Evolutionary conservation across 2,113 vertebrate species (phyloP), one percentile per base, ranked within the genome.

Genomic region (Strigops habroptila): DNA sequence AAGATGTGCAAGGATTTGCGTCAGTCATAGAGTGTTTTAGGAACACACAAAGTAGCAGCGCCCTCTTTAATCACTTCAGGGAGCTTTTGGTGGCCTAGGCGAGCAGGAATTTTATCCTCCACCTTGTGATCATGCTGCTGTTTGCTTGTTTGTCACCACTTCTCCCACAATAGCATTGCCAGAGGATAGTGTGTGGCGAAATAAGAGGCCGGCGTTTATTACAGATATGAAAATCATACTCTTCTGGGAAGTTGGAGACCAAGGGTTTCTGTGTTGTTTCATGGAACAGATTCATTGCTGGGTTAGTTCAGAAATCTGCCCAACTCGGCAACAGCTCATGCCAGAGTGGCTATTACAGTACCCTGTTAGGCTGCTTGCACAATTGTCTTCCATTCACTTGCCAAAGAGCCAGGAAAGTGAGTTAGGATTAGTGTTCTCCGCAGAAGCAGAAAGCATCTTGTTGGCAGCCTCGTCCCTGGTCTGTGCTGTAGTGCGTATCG

Each of bases 241-340:
- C 71, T 8, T 44, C 24, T 83, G 84, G 35, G 60, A 59, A 55
- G 23, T 24, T 44, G 57, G 51, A 82, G 24, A 15, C 31, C 1
- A 3, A 7, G 49, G 14, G 28, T 70, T 65, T 55, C 51, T 69
- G 33, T 39, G 52, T 2, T 43, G 51, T 70, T 57, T n/a, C 14
- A 19, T 9, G 63, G 52, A 53, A 1, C 21, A 25, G 51, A 9
- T 71, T 74, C 57, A 44, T 88, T 1, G 0, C 64, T 30, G 91
- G 51, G 2, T 49, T 57, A 3, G 46, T n/a, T 62, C 15, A 30
- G 69, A 30, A 63, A 28, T 13, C 37, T 35, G 49, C 49, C 59
- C 39, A 5, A 1, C 53, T 51, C 1, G 0, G 0, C 0, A 14
- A 18, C 3, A 9, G 37, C 44, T 33, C 1, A 0, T 27, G 21